phyloP scores from a whole-genome alignment of 1,140 invertebrate species.

The Drosophila seguyi region DNA sequence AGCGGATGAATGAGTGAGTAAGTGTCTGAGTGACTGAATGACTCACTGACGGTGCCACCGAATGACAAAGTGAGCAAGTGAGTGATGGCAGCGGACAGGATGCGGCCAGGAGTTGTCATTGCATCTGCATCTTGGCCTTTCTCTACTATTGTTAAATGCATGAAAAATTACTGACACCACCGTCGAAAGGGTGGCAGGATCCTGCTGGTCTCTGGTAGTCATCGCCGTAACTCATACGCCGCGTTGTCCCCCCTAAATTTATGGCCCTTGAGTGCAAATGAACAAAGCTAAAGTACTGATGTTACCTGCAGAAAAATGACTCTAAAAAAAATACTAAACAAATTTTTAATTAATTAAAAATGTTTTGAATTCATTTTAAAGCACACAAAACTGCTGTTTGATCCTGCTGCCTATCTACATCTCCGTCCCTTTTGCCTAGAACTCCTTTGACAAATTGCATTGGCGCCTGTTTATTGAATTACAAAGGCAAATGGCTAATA shows the following conservation, averaged over 20 bases:
- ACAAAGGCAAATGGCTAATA: constrained; percentile 32
- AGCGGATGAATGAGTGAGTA: constrained; percentile 4
- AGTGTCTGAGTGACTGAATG: background rate
- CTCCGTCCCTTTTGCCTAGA: constrained; percentile 11
- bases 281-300: constrained; percentile 46
- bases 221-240: constrained; percentile 76
- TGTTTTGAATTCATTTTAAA: background rate
- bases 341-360: background rate
- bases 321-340: background rate
- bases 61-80: constrained; percentile 30
- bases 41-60: background rate
- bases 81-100: constrained; percentile 28
- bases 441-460: constrained; percentile 75
- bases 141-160: constrained; percentile 74
- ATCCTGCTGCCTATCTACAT: background rate
- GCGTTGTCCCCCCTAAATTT: constrained; percentile 63
- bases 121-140: constrained; percentile 26
- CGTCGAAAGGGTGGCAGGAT: constrained; percentile 8
- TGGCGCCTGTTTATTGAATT: constrained; percentile 73
- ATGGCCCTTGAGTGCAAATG: constrained; percentile 75
- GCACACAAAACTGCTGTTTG: background rate
- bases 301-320: background rate
- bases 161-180: constrained; percentile 79
- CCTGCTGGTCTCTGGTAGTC: constrained; percentile 12
- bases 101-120: constrained; percentile 30